Conservation (phyloP, 2,888 invertebrate species). For the Dinocampus coccinellae region DNA sequence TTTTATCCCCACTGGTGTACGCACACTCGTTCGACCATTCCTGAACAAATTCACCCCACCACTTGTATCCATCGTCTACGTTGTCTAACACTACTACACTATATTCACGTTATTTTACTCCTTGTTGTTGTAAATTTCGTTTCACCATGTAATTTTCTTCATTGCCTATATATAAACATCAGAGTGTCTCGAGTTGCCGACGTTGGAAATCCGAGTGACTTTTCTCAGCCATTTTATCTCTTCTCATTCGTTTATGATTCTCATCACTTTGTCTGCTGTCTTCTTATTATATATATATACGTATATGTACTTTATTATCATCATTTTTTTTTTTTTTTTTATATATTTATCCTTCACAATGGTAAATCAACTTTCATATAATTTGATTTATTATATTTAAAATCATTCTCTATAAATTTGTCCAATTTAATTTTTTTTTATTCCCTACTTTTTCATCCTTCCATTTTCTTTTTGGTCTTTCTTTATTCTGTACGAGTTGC, state of each 20-base stretch:
- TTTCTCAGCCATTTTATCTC: slow-evolving; percentile 2
- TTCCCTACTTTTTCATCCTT: neutral
- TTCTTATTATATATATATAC: too few relatives aligned
- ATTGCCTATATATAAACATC: neutral
- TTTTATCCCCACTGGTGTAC: slow-evolving; percentile 44
- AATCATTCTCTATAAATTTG: too few relatives aligned
- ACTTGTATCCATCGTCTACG: neutral
- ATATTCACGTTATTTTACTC: neutral
- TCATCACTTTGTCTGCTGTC: neutral
- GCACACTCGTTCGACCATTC: neutral
- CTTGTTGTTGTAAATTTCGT: slow-evolving; percentile 25
- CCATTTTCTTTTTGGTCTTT: neutral
- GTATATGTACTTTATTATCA: neutral
- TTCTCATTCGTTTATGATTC: neutral
- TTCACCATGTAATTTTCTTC: slow-evolving; percentile 21
- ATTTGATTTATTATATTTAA: too few relatives aligned
- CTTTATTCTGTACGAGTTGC: neutral
- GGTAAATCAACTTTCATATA: too few relatives aligned
- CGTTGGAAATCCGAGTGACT: slow-evolving; percentile 12
- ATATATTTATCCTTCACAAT: neutral
- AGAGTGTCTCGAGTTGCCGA: neutral
- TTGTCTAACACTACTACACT: neutral
- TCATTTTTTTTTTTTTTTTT: too few relatives aligned
- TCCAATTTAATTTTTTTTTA: too few relatives aligned
- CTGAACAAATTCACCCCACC: too few relatives aligned